Evolutionary conservation across 2,113 vertebrate genomes (phyloP).

Genomic region (Electrona antarctica): DNA sequence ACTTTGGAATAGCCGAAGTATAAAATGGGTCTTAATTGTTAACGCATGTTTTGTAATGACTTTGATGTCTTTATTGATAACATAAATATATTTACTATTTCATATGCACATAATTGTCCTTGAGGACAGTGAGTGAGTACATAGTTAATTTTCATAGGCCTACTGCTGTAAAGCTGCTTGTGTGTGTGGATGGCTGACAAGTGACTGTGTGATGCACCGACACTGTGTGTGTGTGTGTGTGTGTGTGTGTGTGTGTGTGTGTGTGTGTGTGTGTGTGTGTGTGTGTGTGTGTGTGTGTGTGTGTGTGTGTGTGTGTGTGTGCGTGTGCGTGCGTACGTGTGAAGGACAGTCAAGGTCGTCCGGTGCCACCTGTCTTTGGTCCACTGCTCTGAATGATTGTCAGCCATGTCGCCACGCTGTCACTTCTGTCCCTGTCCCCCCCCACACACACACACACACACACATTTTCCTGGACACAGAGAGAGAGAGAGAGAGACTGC

Average conservation of each 20-base stretch:
- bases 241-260: too few relatives aligned
- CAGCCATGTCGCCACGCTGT: constrained; percentile 58
- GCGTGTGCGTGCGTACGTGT: background rate
- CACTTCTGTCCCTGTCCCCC: constrained; percentile 54
- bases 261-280: background rate
- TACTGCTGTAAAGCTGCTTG: too few relatives aligned
- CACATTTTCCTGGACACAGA: constrained; percentile 1
- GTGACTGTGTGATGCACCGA: too few relatives aligned
- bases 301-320: background rate
- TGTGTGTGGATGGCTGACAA: background rate
- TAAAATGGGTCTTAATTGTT: too few relatives aligned
- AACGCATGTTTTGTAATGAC: too few relatives aligned
- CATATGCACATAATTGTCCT: too few relatives aligned
- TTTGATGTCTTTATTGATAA: too few relatives aligned
- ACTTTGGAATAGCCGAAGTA: too few relatives aligned
- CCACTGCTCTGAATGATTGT: constrained; percentile 68
- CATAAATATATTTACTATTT: too few relatives aligned
- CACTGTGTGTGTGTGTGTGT: too few relatives aligned
- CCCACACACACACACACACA: background rate
- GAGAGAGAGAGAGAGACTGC: constrained; percentile 2
- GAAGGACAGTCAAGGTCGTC: constrained; percentile 59
- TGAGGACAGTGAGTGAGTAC: too few relatives aligned
- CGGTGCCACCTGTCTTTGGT: constrained; percentile 62
- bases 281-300: background rate
- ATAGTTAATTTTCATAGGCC: too few relatives aligned